Evolutionary conservation across 2,888 invertebrate species (phyloP), one percentile per base, ranked within the genome.

Genomic region (Sialis lutaria): DNA sequence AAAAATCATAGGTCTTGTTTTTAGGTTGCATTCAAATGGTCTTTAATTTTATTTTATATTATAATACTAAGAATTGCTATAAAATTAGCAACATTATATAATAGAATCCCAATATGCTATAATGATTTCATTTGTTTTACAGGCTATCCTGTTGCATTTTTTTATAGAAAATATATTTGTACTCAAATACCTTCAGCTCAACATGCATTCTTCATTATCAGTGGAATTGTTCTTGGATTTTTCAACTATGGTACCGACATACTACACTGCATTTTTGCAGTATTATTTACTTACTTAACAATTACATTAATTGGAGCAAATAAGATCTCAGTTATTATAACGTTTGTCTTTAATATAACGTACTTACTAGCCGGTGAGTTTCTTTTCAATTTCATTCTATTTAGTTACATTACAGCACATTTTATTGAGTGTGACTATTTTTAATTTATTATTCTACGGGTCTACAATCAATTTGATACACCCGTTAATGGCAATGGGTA

Each of bases 201-300:
- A 60, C 85, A 92, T 60, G 45, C 81, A 7, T 91, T 73, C 64
- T 88, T 91, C 60, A 70, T 79, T 6, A 22, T 69, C 0, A 73
- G 75, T 51, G 92, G 93, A 9, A 59, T 89, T 5, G 65, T 73
- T 2, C 68, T 93, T 53, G 86, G 87, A 44, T 78, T 77, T 55
- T 91, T 82, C 64, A 93, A 93, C 62, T 93, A 88, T 69, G 91
- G 92, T 35, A 58, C 64, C 48, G 76, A 81, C 46, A 71, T 84
- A 52, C 68, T 82, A 50, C 93, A 96, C 64, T 83, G 87, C 47
- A 59, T 82, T 0, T 61, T 80, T 44, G 80, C 88, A 35, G 77
- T 87, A 41, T 50, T 79, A 22, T 70, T 79, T 35, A 82, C 88
- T 10, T 90, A 84, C 63, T 50, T 76, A 3, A 68, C 84, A 12